Conservation (phyloP, 2,888 invertebrate genomes). For the Eudemis profundana region DNA sequence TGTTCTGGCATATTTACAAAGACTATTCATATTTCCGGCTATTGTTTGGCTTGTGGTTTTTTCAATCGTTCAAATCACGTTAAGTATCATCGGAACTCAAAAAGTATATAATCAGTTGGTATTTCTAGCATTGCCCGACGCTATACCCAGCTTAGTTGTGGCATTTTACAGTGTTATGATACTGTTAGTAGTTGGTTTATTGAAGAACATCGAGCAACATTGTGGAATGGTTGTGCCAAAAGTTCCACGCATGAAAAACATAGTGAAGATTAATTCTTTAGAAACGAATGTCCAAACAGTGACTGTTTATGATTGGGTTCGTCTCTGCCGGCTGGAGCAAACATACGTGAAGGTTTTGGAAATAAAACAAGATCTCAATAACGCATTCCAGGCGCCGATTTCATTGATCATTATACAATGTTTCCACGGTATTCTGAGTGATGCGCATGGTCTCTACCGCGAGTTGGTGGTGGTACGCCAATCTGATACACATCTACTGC, state of each 20-base stretch:
- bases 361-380: slow-evolving; percentile 1
- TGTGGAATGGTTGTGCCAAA: neutral
- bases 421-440: slow-evolving; percentile 4
- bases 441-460: neutral
- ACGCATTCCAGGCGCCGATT: slow-evolving; percentile 3
- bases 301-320: neutral
- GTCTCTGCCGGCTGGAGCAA: neutral
- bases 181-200: neutral
- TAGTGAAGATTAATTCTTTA: neutral
- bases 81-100: neutral
- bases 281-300: neutral
- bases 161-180: neutral
- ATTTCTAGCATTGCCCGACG: neutral
- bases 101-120: slow-evolving; percentile 5
- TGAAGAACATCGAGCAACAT: slow-evolving; percentile 14
- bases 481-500: neutral
- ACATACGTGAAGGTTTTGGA: slow-evolving; percentile 6
- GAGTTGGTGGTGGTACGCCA: neutral
- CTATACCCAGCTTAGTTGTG: slow-evolving; percentile 1
- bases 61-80: neutral
- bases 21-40: neutral
- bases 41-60: slow-evolving; percentile 3
- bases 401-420: neutral
- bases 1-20: neutral
- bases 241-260: too few relatives aligned